Conservation (phyloP, 2,888 invertebrate species). For the Patella ulyssiponensis region DNA sequence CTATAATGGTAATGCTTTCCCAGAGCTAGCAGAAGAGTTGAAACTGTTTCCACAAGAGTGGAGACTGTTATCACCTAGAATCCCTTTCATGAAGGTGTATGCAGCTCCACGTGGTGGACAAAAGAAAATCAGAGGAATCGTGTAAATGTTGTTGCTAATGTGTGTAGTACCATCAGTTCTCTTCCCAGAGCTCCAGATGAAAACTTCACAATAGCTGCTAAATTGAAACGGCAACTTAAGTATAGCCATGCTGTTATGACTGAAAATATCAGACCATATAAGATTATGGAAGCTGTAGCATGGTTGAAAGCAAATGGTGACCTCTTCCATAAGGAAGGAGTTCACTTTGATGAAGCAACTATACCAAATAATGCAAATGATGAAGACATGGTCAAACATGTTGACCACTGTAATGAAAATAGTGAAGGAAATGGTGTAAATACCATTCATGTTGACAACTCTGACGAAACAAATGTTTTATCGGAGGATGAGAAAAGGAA, state of each 20-base stretch:
- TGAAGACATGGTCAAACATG: not conserved
- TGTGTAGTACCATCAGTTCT: not conserved
- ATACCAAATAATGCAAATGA: not conserved
- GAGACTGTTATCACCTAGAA: not conserved
- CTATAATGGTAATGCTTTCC: not conserved
- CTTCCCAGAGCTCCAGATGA: constrained; percentile 2
- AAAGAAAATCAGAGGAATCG: not conserved
- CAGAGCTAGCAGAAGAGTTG: no score
- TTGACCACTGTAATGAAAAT: not conserved
- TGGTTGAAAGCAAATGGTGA: not conserved
- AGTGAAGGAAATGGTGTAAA: no score
- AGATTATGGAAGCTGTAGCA: constrained; percentile 12
- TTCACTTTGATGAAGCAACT: no score
- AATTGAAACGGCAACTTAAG: constrained; percentile 10
- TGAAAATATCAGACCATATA: constrained; percentile 15
- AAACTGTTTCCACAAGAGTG: not conserved
- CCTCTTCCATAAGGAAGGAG: not conserved
- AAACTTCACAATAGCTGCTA: constrained; percentile 14
- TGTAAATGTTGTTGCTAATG: constrained; percentile 5
- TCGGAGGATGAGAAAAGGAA: no score
- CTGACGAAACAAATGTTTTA: no score
- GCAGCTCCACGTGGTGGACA: not conserved
- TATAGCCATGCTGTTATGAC: not conserved
- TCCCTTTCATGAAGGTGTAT: not conserved
- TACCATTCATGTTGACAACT: no score